Evolutionary conservation across 2,113 vertebrate species (phyloP).

Genomic region (Mobula birostris): DNA sequence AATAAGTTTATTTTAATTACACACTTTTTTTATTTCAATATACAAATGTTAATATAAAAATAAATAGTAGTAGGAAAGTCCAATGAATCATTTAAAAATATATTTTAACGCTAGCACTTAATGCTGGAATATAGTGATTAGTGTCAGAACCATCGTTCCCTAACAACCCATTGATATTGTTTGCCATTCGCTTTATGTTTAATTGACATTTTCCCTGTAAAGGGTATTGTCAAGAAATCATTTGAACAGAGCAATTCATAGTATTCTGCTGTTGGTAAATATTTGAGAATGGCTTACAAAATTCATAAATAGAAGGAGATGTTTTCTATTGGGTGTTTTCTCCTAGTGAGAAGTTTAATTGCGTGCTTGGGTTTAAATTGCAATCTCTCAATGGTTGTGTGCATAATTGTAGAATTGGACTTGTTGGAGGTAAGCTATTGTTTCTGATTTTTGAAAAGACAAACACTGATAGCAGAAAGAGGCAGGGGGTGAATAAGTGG

Average conservation of each 20-base stretch:
- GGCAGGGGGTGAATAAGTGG: background rate
- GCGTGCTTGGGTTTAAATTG: background rate
- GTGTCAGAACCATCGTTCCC: background rate
- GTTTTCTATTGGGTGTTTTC: background rate
- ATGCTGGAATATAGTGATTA: background rate
- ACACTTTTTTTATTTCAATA: background rate
- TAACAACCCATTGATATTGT: slow-evolving; percentile 23
- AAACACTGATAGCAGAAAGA: background rate
- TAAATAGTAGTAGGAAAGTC: background rate
- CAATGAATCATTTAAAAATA: background rate
- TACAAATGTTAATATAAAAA: background rate
- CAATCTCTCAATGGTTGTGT: background rate
- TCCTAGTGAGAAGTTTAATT: background rate
- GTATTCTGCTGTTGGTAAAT: background rate
- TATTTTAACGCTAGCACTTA: background rate
- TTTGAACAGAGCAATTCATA: background rate
- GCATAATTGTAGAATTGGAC: background rate
- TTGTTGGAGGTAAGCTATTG: background rate
- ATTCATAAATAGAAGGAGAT: slow-evolving; percentile 17
- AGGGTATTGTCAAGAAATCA: background rate
- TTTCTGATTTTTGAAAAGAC: background rate
- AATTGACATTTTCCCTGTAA: background rate
- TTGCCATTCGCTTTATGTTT: slow-evolving; percentile 26
- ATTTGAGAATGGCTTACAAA: background rate
- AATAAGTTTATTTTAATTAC: background rate